A percentile compares a stretch with the other conserved stretches of the same genome.
Evolutionary conservation across 2,113 vertebrate species (phyloP).

Genomic region (Prinia subflava): DNA sequence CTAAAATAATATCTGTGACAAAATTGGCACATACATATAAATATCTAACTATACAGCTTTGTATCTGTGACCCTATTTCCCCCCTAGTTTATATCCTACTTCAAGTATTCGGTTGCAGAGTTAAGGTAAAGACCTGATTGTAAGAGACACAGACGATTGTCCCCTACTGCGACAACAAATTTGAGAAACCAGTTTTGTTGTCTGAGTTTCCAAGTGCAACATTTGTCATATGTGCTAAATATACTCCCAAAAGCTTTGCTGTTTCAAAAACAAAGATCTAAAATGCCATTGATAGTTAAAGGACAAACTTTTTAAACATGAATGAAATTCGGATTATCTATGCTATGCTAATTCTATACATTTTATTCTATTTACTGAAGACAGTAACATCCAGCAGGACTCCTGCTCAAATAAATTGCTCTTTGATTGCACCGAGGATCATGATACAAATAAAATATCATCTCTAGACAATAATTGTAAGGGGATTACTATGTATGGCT

Average conservation of each 20-base stretch:
- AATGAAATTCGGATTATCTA: slow-evolving; percentile 65
- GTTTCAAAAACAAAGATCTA: slow-evolving; percentile 61
- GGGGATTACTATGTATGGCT: slow-evolving; percentile 71
- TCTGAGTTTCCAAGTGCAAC: slow-evolving; percentile 73
- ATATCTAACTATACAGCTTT: slow-evolving; percentile 67
- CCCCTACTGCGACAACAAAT: slow-evolving; percentile 63
- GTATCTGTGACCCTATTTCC: slow-evolving; percentile 66
- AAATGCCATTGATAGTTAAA: slow-evolving; percentile 67
- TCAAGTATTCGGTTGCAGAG: slow-evolving; percentile 82
- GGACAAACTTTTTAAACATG: slow-evolving; percentile 75
- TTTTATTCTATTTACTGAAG: slow-evolving; percentile 63
- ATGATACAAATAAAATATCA: slow-evolving; percentile 51
- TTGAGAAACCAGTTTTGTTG: slow-evolving; percentile 55
- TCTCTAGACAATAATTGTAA: slow-evolving; percentile 47
- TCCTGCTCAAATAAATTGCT: slow-evolving; percentile 43
- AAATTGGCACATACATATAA: slow-evolving; percentile 84
- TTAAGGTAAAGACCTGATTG: slow-evolving; percentile 75
- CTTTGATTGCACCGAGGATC: slow-evolving; percentile 28
- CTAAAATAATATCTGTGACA: slow-evolving; percentile 72
- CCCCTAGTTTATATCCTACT: slow-evolving; percentile 72
- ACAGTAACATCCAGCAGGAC: slow-evolving; percentile 65
- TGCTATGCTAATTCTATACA: slow-evolving; percentile 55
- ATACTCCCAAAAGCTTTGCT: slow-evolving; percentile 66
- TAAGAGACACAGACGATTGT: slow-evolving; percentile 62
- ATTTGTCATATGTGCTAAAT: slow-evolving; percentile 72